phyloP scores from a whole-genome alignment of 1,140 invertebrate species.

The Habropoda laboriosa region DNA sequence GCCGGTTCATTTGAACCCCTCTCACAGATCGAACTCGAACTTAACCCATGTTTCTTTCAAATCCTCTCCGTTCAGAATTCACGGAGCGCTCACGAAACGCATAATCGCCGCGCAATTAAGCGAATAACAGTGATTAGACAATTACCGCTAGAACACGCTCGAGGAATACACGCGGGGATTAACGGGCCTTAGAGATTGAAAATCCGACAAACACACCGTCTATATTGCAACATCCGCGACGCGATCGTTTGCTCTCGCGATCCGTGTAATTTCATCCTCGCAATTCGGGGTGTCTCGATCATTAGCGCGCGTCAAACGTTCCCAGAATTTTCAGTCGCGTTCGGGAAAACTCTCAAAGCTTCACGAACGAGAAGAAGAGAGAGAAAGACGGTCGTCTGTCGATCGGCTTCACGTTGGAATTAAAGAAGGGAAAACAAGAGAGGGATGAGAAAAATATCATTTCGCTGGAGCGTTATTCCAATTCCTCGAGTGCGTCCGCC shows the following conservation, averaged over 20 bases:
- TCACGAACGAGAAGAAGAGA: no score
- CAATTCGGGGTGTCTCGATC: background rate
- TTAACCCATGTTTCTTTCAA: no score
- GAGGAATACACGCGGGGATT: background rate
- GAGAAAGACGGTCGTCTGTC: conserved; percentile 33
- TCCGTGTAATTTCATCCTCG: conserved; percentile 26
- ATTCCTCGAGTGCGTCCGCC: conserved; percentile 46
- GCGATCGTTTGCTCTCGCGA: background rate
- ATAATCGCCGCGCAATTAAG: background rate
- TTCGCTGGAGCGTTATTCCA: conserved; percentile 43
- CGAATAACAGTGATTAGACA: conserved; percentile 4
- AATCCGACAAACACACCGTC: background rate
- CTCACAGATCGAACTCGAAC: background rate
- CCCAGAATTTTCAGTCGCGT: background rate
- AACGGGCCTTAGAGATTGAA: background rate
- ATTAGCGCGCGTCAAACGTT: background rate
- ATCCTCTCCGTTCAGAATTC: background rate
- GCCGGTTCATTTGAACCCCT: background rate
- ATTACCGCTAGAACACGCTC: conserved; percentile 13
- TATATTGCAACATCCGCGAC: background rate
- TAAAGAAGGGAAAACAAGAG: conserved; percentile 34
- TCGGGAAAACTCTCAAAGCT: background rate
- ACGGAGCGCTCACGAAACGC: background rate
- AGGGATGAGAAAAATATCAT: conserved; percentile 17
- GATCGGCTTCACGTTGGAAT: conserved; percentile 55